Conservation (phyloP, 2,888 invertebrate species). For the Oscheius myriophilus region DNA sequence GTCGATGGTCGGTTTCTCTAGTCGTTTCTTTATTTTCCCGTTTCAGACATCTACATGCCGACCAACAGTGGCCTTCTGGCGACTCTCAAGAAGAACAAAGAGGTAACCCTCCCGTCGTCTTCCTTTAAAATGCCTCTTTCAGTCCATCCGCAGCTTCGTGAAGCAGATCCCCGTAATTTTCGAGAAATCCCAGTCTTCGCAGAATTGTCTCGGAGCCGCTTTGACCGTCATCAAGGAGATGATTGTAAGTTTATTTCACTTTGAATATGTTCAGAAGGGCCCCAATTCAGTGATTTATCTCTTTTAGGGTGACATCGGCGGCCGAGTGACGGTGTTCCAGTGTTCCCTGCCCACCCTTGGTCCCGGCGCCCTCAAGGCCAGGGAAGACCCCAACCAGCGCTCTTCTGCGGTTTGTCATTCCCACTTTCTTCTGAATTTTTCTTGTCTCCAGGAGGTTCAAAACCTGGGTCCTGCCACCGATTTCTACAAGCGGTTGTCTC, state of each 20-base stretch:
- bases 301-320: slow-evolving; percentile 85
- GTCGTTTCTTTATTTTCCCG: slow-evolving; percentile 1
- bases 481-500: slow-evolving; percentile 92
- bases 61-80: slow-evolving; percentile 91
- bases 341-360: slow-evolving; percentile 81
- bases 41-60: slow-evolving; percentile 88
- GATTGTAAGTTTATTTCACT: slow-evolving; percentile 77
- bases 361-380: slow-evolving; percentile 84
- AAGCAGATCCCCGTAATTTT: slow-evolving; percentile 78
- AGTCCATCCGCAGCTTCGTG: slow-evolving; percentile 56
- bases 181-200: slow-evolving; percentile 76
- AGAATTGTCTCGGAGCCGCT: slow-evolving; percentile 89
- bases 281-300: no score
- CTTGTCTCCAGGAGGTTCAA: slow-evolving; percentile 77
- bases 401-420: slow-evolving; percentile 61
- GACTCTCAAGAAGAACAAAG: slow-evolving; percentile 86
- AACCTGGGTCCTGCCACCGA: slow-evolving; percentile 94
- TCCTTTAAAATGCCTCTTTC: no score
- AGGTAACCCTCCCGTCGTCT: slow-evolving; percentile 67
- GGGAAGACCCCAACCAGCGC: slow-evolving; percentile 89
- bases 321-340: slow-evolving; percentile 93
- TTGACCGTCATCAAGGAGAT: slow-evolving; percentile 90
- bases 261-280: no score
- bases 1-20: slow-evolving; percentile 80
- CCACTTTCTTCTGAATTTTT: background rate